Evolutionary conservation across 2,888 invertebrate species (phyloP).

Genomic region (Xestia rhomboidea): DNA sequence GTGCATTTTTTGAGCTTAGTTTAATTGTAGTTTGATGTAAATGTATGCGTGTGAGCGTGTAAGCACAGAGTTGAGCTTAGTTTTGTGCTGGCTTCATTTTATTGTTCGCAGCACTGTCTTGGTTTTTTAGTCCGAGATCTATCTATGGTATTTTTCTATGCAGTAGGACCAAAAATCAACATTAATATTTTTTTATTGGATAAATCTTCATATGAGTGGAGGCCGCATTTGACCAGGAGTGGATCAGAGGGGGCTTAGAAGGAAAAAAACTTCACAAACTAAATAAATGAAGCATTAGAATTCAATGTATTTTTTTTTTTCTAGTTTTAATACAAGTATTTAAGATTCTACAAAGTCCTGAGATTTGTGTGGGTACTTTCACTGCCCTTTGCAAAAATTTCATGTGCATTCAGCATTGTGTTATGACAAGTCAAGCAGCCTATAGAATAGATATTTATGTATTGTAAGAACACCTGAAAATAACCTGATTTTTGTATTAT

Average conservation of each 20-base stretch:
- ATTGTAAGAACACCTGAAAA: neutral
- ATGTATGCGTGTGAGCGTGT: too few species aligned
- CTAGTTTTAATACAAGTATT: neutral
- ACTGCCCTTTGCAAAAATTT: too few species aligned
- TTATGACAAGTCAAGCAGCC: too few species aligned
- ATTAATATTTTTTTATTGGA: neutral
- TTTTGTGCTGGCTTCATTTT: too few species aligned
- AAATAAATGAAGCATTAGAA: neutral
- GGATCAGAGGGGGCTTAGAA: too few species aligned
- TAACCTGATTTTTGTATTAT: neutral
- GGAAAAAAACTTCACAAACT: neutral
- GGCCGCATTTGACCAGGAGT: too few species aligned
- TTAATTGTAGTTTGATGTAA: too few species aligned
- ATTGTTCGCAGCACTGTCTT: too few species aligned
- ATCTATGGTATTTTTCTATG: neutral
- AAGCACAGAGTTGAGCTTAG: too few species aligned
- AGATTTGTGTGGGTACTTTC: neutral
- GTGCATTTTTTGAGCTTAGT: too few species aligned
- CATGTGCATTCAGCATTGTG: neutral
- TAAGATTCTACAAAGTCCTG: neutral
- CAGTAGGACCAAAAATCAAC: neutral
- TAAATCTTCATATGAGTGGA: neutral
- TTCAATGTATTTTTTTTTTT: neutral
- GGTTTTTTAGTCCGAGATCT: neutral
- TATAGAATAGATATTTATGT: neutral